phyloP scores from a whole-genome alignment of 2,113 vertebrate genomes.

The Sialia sialis region DNA sequence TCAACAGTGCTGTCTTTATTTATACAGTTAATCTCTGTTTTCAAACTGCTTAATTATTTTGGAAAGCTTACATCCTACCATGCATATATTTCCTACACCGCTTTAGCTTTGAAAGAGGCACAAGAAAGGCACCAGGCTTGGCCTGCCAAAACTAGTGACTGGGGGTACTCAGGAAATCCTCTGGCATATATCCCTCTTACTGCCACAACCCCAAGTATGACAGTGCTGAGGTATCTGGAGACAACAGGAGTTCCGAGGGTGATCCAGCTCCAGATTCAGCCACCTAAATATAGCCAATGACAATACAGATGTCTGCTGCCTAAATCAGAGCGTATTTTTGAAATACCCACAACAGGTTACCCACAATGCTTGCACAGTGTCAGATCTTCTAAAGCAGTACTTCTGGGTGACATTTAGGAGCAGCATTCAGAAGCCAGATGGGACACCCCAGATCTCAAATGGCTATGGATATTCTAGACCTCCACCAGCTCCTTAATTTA shows the following conservation, averaged over 20 bases:
- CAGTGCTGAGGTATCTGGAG: neutral
- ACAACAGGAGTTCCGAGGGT: neutral
- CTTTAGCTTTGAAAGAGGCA: neutral
- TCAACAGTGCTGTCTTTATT: neutral
- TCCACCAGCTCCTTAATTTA: neutral
- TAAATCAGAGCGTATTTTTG: neutral
- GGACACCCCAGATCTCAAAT: neutral
- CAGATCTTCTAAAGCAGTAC: neutral
- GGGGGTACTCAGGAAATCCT: too few relatives aligned
- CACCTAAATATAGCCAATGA: neutral
- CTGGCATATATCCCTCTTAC: neutral
- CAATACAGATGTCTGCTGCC: neutral
- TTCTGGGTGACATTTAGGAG: neutral
- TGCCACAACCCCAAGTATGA: neutral
- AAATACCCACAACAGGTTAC: fast-evolving
- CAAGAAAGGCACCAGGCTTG: neutral
- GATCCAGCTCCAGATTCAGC: neutral
- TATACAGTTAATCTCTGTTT: constrained; percentile 15
- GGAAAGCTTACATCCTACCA: neutral
- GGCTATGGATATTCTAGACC: neutral
- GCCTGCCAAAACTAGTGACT: neutral
- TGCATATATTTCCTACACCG: neutral
- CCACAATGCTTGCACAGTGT: neutral
- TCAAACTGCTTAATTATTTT: neutral
- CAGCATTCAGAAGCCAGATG: neutral